Evolutionary conservation across 2,797 vertebrate genomes (phyloP).

Genomic region (Acanthopagrus latus): DNA sequence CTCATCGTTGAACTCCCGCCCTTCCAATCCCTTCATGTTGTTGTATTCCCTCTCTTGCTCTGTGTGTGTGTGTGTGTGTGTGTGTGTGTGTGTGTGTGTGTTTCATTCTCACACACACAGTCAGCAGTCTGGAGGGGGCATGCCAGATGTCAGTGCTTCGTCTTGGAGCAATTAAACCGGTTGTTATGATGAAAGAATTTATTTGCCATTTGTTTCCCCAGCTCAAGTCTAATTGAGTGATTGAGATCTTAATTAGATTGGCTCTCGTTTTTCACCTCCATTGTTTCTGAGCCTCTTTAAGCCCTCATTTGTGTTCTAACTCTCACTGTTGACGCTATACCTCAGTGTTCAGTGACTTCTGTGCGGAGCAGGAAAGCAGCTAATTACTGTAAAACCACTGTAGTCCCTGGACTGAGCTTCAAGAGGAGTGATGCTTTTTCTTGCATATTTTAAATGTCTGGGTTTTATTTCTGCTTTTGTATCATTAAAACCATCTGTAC

Average conservation of each 20-base stretch:
- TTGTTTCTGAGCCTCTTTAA: slow-evolving; percentile 67
- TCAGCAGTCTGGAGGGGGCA: slow-evolving; percentile 68
- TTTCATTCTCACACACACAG: slow-evolving; percentile 7
- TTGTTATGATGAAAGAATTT: slow-evolving; percentile 82
- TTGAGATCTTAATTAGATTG: slow-evolving; percentile 83
- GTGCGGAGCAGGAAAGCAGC: slow-evolving; percentile 37
- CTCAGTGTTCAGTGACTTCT: slow-evolving; percentile 35
- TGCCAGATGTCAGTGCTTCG: slow-evolving; percentile 79
- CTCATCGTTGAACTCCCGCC: slow-evolving; percentile 73
- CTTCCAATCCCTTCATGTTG: slow-evolving; percentile 66
- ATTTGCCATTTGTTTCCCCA: slow-evolving; percentile 80
- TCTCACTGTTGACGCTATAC: slow-evolving; percentile 40
- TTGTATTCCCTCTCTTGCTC: slow-evolving; percentile 37
- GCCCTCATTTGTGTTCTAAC: slow-evolving; percentile 66
- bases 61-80: background rate
- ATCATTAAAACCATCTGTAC: background rate
- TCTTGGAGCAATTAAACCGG: slow-evolving; percentile 79
- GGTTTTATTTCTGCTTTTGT: slow-evolving; percentile 7
- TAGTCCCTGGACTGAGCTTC: background rate
- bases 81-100: slow-evolving; percentile 2
- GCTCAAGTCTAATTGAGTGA: slow-evolving; percentile 81
- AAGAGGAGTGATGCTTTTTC: slow-evolving; percentile 1
- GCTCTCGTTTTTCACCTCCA: slow-evolving; percentile 62
- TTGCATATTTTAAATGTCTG: slow-evolving; percentile 2
- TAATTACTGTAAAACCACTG: slow-evolving; percentile 44